These are phyloP conservation scores for Rhynchonema sp. DNA, from an alignment of 2,888 invertebrate genomes.

Conservation along the genomic window DNA sequence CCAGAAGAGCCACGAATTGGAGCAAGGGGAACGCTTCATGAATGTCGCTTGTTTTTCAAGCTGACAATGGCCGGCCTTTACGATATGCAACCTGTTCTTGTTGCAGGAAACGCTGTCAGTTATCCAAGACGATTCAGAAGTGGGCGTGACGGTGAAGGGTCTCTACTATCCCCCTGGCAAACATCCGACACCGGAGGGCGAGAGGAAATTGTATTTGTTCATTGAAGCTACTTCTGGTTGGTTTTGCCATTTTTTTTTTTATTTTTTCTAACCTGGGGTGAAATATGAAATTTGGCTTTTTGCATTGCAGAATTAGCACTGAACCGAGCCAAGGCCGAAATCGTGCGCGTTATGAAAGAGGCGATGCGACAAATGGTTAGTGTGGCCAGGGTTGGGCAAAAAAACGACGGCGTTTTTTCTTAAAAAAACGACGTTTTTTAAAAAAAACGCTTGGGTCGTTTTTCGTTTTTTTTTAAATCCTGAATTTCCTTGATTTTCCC, in stretches of 20 bases:
- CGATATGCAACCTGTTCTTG: too few relatives aligned
- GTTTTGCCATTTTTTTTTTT: too few relatives aligned
- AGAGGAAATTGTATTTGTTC: slow-evolving; percentile 86
- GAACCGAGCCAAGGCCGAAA: slow-evolving; percentile 85
- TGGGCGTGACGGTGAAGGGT: slow-evolving; percentile 94
- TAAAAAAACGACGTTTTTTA: too few relatives aligned
- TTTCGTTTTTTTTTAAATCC: too few relatives aligned
- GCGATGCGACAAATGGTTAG: slow-evolving; percentile 61
- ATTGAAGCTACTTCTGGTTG: slow-evolving; percentile 96
- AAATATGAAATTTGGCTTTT: too few relatives aligned
- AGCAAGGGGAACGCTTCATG: too few relatives aligned
- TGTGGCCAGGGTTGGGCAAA: neutral
- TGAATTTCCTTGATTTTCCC: too few relatives aligned
- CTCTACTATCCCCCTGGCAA: slow-evolving; percentile 71
- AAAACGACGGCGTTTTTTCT: neutral
- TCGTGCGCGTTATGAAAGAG: slow-evolving; percentile 89
- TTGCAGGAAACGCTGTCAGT: slow-evolving; percentile 78
- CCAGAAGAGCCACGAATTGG: too few relatives aligned
- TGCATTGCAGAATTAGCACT: slow-evolving; percentile 85
- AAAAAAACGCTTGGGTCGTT: too few relatives aligned
- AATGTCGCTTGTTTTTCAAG: too few relatives aligned
- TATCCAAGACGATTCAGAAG: slow-evolving; percentile 95
- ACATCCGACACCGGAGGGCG: slow-evolving; percentile 61
- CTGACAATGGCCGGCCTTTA: too few relatives aligned
- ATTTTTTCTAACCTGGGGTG: too few relatives aligned